Evolutionary conservation across 2,888 invertebrate species (phyloP).

Genomic region (Synanthedon vespiformis): DNA sequence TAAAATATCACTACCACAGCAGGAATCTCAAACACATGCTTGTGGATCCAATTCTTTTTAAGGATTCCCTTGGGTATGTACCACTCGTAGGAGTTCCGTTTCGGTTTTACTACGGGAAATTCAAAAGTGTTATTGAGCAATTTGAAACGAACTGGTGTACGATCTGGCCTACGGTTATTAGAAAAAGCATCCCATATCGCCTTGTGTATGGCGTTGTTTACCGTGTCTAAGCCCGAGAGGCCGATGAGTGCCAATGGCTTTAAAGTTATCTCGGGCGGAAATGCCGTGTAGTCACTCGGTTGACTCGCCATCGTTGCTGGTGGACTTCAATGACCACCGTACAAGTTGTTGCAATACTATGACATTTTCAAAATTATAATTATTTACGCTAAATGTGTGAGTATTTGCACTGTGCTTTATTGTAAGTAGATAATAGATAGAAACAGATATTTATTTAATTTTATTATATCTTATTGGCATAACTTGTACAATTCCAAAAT

Average conservation of each 20-base stretch:
- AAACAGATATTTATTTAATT: too few relatives aligned
- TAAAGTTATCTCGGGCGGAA: slow-evolving; percentile 87
- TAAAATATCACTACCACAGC: slow-evolving; percentile 95
- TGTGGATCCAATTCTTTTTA: slow-evolving; percentile 95
- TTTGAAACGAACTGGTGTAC: slow-evolving; percentile 86
- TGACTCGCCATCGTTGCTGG: slow-evolving; percentile 60
- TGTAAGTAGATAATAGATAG: too few relatives aligned
- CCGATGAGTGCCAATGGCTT: slow-evolving; percentile 90
- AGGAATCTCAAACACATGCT: slow-evolving; percentile 90
- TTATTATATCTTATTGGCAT: too few relatives aligned
- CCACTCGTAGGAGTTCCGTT: slow-evolving; percentile 93
- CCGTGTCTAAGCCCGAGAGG: slow-evolving; percentile 87
- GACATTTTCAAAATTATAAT: too few relatives aligned
- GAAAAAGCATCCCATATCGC: slow-evolving; percentile 94
- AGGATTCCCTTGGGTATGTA: slow-evolving; percentile 94
- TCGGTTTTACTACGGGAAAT: slow-evolving; percentile 88
- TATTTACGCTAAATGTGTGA: too few relatives aligned
- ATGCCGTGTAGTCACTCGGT: slow-evolving; percentile 72
- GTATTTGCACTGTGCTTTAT: too few relatives aligned
- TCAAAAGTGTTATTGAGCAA: slow-evolving; percentile 84
- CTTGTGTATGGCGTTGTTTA: slow-evolving; percentile 88
- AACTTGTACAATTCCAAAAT: too few relatives aligned
- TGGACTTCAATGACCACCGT: not conserved
- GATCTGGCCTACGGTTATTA: slow-evolving; percentile 82
- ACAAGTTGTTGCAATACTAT: not conserved